Evolutionary conservation across 1,140 invertebrate species (phyloP).

Genomic region (Bombus ignitus): DNA sequence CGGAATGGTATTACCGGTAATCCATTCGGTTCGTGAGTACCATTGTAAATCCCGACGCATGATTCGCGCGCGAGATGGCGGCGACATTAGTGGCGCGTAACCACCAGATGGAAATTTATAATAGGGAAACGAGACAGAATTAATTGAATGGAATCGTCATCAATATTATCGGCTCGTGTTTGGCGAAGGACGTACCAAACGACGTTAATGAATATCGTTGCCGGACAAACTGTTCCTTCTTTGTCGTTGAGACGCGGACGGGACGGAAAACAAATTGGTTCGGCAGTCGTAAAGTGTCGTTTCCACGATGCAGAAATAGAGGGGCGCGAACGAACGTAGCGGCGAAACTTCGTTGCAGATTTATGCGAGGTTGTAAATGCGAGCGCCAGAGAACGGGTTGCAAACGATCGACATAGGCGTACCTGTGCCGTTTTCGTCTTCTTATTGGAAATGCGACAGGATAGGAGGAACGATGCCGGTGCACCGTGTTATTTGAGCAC

Average conservation of each 20-base stretch:
- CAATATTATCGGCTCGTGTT: neutral
- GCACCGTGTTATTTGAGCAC: neutral
- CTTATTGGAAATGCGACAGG: slow-evolving; percentile 10
- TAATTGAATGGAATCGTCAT: slow-evolving; percentile 15
- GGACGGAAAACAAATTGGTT: slow-evolving; percentile 16
- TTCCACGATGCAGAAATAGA: slow-evolving; percentile 41
- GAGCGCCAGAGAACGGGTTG: neutral
- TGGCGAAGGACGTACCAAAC: neutral
- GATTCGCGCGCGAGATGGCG: neutral
- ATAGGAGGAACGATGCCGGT: slow-evolving; percentile 27
- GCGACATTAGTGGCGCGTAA: neutral
- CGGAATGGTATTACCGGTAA: neutral
- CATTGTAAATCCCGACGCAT: slow-evolving; percentile 1
- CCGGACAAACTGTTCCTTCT: neutral
- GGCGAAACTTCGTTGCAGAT: slow-evolving; percentile 34
- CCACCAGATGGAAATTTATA: neutral
- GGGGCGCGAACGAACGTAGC: neutral
- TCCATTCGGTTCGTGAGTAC: neutral
- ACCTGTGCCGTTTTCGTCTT: neutral
- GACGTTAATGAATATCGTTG: slow-evolving; percentile 24
- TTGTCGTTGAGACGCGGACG: neutral
- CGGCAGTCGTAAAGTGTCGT: slow-evolving; percentile 45
- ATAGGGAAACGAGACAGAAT: neutral
- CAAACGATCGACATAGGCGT: slow-evolving; percentile 34
- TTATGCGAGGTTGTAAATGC: slow-evolving; percentile 38